These are phyloP conservation scores for Onychostruthus taczanowskii DNA, from an alignment of 2,113 vertebrate species.

Conservation along the genomic window DNA sequence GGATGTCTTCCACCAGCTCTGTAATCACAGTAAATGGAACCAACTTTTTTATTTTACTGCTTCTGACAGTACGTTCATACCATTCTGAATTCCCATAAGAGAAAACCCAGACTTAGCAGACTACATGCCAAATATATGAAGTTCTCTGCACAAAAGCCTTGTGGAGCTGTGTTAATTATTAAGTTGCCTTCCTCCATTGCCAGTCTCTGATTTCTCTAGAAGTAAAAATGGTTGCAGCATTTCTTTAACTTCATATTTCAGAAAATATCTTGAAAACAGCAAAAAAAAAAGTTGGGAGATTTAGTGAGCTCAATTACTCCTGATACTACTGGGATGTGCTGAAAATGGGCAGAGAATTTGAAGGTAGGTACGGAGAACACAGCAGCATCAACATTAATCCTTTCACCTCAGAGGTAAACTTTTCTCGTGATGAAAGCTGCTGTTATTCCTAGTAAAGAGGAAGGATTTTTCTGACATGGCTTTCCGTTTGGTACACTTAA, in stretches of 20 bases:
- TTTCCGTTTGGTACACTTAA: background rate
- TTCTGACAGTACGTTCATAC: background rate
- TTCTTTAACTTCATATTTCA: background rate
- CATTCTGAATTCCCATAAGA: background rate
- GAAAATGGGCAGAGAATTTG: background rate
- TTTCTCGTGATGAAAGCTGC: background rate
- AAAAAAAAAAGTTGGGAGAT: background rate
- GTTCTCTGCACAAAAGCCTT: background rate
- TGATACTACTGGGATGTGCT: background rate
- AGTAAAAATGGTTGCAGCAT: background rate
- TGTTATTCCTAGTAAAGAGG: background rate
- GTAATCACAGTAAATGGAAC: background rate
- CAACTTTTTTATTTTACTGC: background rate
- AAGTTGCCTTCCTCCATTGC: background rate
- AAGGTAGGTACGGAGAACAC: background rate
- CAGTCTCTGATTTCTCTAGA: background rate
- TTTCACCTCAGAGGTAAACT: background rate
- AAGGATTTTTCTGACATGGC: background rate
- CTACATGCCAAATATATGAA: background rate
- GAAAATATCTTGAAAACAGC: background rate
- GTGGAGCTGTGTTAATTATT: background rate
- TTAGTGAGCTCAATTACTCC: background rate
- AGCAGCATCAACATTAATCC: background rate
- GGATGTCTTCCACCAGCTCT: background rate
- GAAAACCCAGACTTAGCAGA: background rate